Evolutionary conservation across 2,113 vertebrate genomes (phyloP).

Genomic region (Ptilorrhoa leucosticta): DNA sequence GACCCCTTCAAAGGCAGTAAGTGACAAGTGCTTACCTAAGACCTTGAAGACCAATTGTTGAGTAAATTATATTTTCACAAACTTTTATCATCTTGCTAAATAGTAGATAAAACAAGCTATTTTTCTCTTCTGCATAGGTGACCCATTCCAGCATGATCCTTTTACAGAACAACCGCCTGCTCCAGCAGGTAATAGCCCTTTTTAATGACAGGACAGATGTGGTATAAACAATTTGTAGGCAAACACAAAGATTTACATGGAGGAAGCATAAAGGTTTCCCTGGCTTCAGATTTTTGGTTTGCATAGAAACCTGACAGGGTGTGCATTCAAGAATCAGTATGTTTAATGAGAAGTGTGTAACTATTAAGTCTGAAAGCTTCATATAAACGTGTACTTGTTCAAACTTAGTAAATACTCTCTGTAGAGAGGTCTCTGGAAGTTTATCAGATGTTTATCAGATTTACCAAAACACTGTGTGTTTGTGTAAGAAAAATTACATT

Average conservation of each 20-base stretch:
- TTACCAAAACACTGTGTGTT: not conserved
- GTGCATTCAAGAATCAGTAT: not conserved
- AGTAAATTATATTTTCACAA: not conserved
- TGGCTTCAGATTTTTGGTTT: not conserved
- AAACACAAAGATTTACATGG: not conserved
- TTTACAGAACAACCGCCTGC: constrained; percentile 85
- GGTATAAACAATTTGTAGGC: not conserved
- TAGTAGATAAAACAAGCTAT: not conserved
- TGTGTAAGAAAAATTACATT: not conserved
- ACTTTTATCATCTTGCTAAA: not conserved
- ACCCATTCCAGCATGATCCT: constrained; percentile 92
- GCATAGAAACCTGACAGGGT: not conserved
- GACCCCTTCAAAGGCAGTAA: constrained; percentile 74
- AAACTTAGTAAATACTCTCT: not conserved
- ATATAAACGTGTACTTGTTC: not conserved
- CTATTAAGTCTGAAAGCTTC: not conserved
- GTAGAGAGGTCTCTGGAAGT: not conserved
- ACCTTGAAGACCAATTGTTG: not conserved
- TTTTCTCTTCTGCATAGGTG: constrained; percentile 70
- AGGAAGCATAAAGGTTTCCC: not conserved
- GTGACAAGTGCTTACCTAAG: not conserved
- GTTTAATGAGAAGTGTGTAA: not conserved
- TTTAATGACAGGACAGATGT: not conserved
- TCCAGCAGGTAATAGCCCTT: constrained; percentile 76
- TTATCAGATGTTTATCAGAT: not conserved